Evolutionary conservation across 2,888 invertebrate genomes (phyloP).

Genomic region (Kuschelorhynchus macadamiae): DNA sequence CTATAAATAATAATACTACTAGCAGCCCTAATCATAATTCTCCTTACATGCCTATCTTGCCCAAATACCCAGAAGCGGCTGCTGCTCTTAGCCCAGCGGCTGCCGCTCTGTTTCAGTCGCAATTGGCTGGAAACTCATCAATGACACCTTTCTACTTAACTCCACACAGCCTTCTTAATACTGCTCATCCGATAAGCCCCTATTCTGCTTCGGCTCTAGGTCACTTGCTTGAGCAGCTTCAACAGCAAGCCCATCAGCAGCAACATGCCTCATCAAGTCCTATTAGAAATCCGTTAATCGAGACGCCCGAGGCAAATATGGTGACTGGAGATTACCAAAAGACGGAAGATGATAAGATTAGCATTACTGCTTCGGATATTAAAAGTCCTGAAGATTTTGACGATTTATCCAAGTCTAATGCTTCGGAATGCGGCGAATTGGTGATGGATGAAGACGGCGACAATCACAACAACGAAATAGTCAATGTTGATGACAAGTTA

Average conservation of each 20-base stretch:
- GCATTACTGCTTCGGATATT: constrained; percentile 44
- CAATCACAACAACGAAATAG: constrained; percentile 67
- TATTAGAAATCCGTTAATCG: constrained; percentile 61
- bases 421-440: constrained; percentile 71
- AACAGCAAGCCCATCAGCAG: constrained; percentile 67
- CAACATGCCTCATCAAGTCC: constrained; percentile 67
- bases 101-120: constrained; percentile 69
- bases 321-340: constrained; percentile 65
- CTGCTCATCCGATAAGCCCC: constrained; percentile 63
- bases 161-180: constrained; percentile 71
- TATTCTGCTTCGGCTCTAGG: constrained; percentile 74
- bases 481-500: constrained; percentile 59
- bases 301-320: constrained; percentile 60
- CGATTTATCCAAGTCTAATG: constrained; percentile 68
- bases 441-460: constrained; percentile 80
- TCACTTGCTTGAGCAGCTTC: constrained; percentile 79
- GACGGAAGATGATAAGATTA: constrained; percentile 73
- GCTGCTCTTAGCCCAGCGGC: constrained; percentile 75
- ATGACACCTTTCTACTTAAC: constrained; percentile 76
- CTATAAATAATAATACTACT: constrained; percentile 67
- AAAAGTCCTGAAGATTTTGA: constrained; percentile 65
- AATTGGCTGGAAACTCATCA: constrained; percentile 69
- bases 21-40: constrained; percentile 72
- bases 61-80: constrained; percentile 78
- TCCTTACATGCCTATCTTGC: constrained; percentile 80